phyloP scores from a whole-genome alignment of 2,113 vertebrate genomes.

The Pterocles orientalis region DNA sequence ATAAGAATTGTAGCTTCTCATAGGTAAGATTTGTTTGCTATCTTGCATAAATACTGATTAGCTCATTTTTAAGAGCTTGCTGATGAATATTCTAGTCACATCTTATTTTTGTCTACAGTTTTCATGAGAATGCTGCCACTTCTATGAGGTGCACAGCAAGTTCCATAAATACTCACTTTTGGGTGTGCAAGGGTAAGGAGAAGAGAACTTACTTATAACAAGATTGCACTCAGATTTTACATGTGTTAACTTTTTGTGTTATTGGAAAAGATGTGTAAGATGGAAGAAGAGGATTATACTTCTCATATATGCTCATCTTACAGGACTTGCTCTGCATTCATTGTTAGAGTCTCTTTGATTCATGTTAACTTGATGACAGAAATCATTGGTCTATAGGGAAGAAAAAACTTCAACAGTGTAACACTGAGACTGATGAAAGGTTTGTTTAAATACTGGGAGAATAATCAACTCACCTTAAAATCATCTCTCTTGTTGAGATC shows the following conservation, averaged over 20 bases:
- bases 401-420: not conserved
- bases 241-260: not conserved
- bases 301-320: not conserved
- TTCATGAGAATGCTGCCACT: not conserved
- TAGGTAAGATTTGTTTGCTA: not conserved
- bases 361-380: not conserved
- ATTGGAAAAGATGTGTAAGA: not conserved
- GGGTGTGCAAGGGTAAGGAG: not conserved
- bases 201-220: not conserved
- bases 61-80: not conserved
- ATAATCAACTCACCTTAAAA: slow-evolving; percentile 53
- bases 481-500: not conserved
- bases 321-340: not conserved
- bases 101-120: not conserved
- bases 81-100: not conserved
- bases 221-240: not conserved
- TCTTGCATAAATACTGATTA: not conserved
- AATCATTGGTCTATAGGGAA: not conserved
- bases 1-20: not conserved
- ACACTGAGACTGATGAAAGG: slow-evolving; percentile 11
- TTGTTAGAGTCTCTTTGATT: slow-evolving; percentile 15
- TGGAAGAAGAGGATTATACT: not conserved
- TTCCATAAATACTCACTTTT: not conserved
- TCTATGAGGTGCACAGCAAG: not conserved
- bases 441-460: slow-evolving; percentile 26